Percentiles rank a stretch among this genome's conserved stretches.
These are phyloP conservation scores for Nymphalis io DNA, from an alignment of 1,140 invertebrate species.

Conservation along the genomic window DNA sequence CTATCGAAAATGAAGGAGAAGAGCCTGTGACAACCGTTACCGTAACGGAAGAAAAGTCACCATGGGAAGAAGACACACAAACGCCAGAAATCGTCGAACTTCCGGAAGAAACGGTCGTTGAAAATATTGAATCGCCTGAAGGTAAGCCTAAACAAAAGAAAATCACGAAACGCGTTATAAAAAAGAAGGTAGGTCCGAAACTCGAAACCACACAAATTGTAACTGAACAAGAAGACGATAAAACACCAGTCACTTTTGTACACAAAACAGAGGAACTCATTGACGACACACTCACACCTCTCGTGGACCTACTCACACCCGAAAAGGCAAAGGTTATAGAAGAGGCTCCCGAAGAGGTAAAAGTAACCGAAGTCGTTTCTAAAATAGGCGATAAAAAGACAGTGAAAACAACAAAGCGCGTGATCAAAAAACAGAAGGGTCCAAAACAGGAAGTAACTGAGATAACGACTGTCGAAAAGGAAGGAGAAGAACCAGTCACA, in stretches of 20 bases:
- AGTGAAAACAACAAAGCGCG: constrained; percentile 61
- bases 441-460: constrained; percentile 54
- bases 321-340: constrained; percentile 6
- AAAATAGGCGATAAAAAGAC: constrained; percentile 61
- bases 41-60: neutral
- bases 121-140: constrained; percentile 53
- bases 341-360: constrained; percentile 53
- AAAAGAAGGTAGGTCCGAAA: constrained; percentile 53
- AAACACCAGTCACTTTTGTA: constrained; percentile 22
- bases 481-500: constrained; percentile 65
- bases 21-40: constrained; percentile 52
- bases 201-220: constrained; percentile 59
- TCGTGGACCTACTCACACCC: constrained; percentile 50
- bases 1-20: constrained; percentile 76
- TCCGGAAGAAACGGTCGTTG: neutral
- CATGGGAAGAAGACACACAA: constrained; percentile 18
- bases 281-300: constrained; percentile 10
- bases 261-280: constrained; percentile 5
- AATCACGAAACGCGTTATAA: constrained; percentile 62
- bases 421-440: constrained; percentile 62
- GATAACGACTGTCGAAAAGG: constrained; percentile 77
- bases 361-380: constrained; percentile 59
- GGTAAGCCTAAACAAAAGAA: constrained; percentile 63
- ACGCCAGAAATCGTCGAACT: constrained; percentile 10
- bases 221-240: constrained; percentile 75